Evolutionary conservation across 2,888 invertebrate genomes (phyloP).

Genomic region (Acronicta psi): DNA sequence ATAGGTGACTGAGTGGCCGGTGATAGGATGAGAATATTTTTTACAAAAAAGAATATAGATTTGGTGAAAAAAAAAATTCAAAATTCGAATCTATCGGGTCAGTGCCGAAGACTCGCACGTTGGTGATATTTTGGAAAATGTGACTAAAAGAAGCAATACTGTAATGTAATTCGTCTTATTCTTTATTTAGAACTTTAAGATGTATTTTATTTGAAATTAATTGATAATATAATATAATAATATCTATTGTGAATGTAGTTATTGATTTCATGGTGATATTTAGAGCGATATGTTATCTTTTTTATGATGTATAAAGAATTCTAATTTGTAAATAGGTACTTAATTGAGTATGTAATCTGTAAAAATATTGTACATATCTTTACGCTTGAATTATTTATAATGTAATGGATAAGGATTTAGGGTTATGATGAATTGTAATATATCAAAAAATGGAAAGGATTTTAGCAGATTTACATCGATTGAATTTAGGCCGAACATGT

Average conservation of each 20-base stretch:
- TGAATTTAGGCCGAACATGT: constrained; percentile 19
- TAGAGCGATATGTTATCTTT: constrained; percentile 87
- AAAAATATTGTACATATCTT: constrained; percentile 89
- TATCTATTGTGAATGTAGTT: constrained; percentile 88
- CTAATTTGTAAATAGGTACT: constrained; percentile 89
- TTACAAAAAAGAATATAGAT: constrained; percentile 76
- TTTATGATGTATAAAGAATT: constrained; percentile 88
- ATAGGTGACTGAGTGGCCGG: constrained; percentile 85
- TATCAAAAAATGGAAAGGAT: constrained; percentile 55
- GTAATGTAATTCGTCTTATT: constrained; percentile 91
- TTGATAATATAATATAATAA: constrained; percentile 77
- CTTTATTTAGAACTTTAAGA: constrained; percentile 86
- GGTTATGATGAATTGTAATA: constrained; percentile 73
- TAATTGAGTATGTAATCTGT: constrained; percentile 85
- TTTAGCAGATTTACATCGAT: constrained; percentile 30
- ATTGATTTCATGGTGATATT: constrained; percentile 89
- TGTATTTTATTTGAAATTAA: constrained; percentile 81
- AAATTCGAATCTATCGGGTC: constrained; percentile 65
- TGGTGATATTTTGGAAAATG: constrained; percentile 92
- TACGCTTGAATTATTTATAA: constrained; percentile 88
- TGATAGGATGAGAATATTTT: constrained; percentile 85
- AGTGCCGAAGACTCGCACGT: constrained; percentile 64
- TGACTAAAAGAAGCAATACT: constrained; percentile 94
- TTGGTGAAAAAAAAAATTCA: constrained; percentile 59
- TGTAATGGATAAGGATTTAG: constrained; percentile 78